phyloP scores from a whole-genome alignment of 2,113 vertebrate genomes.

The Lucifuga dentata region DNA sequence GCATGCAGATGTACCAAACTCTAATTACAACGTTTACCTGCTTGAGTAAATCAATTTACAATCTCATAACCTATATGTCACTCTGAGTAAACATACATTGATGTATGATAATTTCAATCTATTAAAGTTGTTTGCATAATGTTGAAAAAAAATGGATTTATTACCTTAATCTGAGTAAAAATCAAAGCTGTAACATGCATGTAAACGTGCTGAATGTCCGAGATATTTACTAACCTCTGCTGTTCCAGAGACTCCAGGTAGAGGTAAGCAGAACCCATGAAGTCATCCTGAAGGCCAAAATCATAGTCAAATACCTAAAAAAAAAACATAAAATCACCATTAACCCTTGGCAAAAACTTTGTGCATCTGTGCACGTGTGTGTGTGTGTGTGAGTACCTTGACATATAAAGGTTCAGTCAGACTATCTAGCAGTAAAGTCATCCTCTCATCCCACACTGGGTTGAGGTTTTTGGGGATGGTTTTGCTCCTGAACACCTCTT shows the following conservation, averaged over 20 bases:
- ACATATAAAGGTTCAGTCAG: slow-evolving; percentile 89
- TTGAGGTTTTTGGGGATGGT: slow-evolving; percentile 95
- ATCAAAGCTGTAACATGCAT: too few relatives aligned
- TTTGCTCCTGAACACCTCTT: slow-evolving; percentile 95
- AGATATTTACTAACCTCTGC: too few relatives aligned
- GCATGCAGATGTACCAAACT: too few relatives aligned
- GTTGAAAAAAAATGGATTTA: too few relatives aligned
- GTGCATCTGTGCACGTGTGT: neutral
- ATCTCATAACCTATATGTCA: too few relatives aligned
- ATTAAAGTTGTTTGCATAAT: too few relatives aligned
- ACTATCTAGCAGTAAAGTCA: slow-evolving; percentile 84
- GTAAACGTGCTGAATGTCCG: too few relatives aligned
- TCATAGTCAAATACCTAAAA: slow-evolving; percentile 97
- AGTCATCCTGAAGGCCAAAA: slow-evolving; percentile 97
- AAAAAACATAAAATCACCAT: neutral
- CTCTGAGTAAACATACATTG: too few relatives aligned
- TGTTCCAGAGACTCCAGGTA: slow-evolving; percentile 90
- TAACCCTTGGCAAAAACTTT: neutral
- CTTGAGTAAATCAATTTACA: too few relatives aligned
- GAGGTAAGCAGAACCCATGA: slow-evolving; percentile 94
- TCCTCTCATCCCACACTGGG: slow-evolving; percentile 94
- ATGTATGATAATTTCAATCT: too few relatives aligned
- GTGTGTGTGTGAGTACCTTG: slow-evolving; percentile 83
- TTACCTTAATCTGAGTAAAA: too few relatives aligned
- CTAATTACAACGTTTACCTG: too few relatives aligned